These are phyloP conservation scores for Riparia riparia DNA, from an alignment of 2,113 vertebrate species.

Conservation along the genomic window DNA sequence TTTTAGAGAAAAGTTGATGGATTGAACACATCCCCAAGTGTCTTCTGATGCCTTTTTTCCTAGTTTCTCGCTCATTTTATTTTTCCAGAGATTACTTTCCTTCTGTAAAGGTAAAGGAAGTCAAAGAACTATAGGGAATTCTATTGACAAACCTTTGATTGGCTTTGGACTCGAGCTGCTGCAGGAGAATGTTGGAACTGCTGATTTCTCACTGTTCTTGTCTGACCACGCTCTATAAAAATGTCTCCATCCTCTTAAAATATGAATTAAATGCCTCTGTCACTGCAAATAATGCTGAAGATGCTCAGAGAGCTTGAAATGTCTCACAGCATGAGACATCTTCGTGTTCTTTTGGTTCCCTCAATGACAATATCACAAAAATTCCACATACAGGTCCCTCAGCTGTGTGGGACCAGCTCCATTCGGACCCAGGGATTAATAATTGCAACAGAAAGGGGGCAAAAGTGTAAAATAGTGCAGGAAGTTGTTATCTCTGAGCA, in stretches of 20 bases:
- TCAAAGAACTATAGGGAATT: background rate
- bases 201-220: background rate
- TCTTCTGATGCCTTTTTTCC: background rate
- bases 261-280: background rate
- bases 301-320: background rate
- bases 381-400: accelerated
- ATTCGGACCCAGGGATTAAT: background rate
- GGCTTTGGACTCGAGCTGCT: background rate
- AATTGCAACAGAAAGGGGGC: background rate
- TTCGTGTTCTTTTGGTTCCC: accelerated
- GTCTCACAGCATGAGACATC: background rate
- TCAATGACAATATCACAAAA: background rate
- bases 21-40: background rate
- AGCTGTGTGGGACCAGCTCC: background rate
- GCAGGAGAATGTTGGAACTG: background rate
- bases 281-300: background rate
- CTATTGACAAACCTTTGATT: background rate
- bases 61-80: accelerated
- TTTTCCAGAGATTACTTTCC: background rate
- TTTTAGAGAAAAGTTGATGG: background rate
- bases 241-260: background rate
- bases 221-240: background rate
- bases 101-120: background rate
- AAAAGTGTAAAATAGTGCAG: background rate
- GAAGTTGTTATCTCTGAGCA: background rate